Percentiles rank a stretch among this genome's conserved stretches.
Conservation (phyloP, 2,113 vertebrate species). For the Trogon melanurus region DNA sequence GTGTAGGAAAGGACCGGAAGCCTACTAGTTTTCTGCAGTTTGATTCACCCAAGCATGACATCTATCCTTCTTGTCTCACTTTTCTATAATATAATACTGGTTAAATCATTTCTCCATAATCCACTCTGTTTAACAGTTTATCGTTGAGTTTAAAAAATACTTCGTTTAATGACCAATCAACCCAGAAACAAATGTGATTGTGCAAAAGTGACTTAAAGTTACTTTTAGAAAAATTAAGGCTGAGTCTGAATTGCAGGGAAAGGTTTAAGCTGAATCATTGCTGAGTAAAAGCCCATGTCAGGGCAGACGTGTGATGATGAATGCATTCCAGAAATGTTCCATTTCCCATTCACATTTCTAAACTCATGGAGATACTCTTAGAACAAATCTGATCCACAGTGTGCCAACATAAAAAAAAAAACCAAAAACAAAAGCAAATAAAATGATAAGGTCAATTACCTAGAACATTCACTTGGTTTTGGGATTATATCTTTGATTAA, state of each 20-base stretch:
- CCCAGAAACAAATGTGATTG: background rate
- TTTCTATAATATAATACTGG: too few relatives aligned
- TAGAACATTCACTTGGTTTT: background rate
- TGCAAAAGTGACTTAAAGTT: background rate
- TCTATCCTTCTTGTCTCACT: background rate
- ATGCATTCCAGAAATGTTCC: background rate
- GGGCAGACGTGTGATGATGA: background rate
- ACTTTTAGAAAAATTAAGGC: background rate
- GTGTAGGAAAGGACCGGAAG: background rate
- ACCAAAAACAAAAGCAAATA: too few relatives aligned
- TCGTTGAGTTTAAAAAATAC: background rate
- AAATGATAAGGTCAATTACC: background rate
- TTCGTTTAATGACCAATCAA: background rate
- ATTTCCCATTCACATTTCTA: background rate
- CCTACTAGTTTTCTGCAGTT: background rate
- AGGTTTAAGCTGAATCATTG: background rate
- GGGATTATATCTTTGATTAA: background rate
- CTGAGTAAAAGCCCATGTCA: background rate
- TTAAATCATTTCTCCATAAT: background rate
- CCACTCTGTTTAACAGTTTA: background rate
- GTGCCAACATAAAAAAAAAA: background rate
- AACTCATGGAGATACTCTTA: background rate
- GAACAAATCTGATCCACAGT: background rate
- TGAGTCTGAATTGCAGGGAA: background rate
- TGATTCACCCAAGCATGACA: background rate